Evolutionary conservation across 2,113 vertebrate genomes (phyloP), one percentile per base, ranked within the genome.

Genomic region (Patagioenas fasciata): DNA sequence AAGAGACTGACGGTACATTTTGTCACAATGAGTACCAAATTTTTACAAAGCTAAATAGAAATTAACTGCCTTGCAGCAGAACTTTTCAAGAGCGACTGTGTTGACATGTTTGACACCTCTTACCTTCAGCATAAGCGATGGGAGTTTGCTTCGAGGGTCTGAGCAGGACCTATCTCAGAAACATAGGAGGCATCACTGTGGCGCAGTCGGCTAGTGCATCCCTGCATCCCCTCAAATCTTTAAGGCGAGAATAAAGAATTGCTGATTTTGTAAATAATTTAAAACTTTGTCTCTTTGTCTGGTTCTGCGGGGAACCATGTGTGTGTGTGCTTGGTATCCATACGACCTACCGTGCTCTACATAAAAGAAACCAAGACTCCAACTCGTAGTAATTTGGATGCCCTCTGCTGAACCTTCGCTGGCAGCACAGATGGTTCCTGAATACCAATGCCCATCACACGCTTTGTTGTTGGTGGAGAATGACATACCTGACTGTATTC

Each of bases 261-360:
- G 34, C 58, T 56, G 53, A 47, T 77, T 96, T 85, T 62, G 62
- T 92, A 93, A 96, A 92, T 85, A 88, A 93, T 93, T 93, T 70
- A 93, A 83, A 66, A 58, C 38, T 72, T 91, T 80, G 62, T 26
- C 53, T 88, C 78, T 66, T 88, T 83, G 57, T 83, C 71, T 48
- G 58, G n/a, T 85, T 50, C 82, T 85, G 32, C 38, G 48, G 54
- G 85, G 36, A 79, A 71, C 2, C 0, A 32, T 51, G 51, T 0
- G 6, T 47, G 19, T 10, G 16, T 85, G 47, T 32, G 72, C n/a
- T 66, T 87, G 44, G 16, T 89, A 89, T 89, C 60, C 79, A 2
- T 42, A 51, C 38, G 61, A 93, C 57, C 62, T 79, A 42, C 15
- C 10, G 10, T 53, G 44, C 48, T 69, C 65, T 80, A 88, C 18